Percentiles rank a stretch among this genome's conserved stretches.
These are phyloP conservation scores for Nicator chloris DNA, from an alignment of 2,113 vertebrate species.

Conservation along the genomic window DNA sequence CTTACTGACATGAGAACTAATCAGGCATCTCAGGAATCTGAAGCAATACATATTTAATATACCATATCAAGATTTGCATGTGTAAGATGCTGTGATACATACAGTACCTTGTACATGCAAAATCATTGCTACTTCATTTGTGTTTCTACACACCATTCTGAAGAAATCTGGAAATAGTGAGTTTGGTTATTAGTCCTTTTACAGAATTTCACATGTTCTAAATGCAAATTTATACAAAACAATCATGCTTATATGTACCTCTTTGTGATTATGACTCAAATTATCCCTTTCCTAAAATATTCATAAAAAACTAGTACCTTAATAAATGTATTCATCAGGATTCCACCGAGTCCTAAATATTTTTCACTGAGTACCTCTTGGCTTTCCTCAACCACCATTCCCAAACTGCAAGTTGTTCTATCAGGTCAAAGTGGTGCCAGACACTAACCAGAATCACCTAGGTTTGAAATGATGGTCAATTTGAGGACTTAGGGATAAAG, in stretches of 20 bases:
- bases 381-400: neutral
- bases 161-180: neutral
- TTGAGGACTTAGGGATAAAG: neutral
- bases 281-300: neutral
- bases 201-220: neutral
- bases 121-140: neutral
- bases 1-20: neutral
- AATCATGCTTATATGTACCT: neutral
- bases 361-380: neutral
- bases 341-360: neutral
- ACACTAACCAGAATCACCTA: neutral
- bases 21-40: neutral
- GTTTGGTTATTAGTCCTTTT: neutral
- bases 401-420: neutral
- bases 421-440: neutral
- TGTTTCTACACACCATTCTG: neutral
- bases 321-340: neutral
- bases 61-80: neutral
- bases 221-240: neutral
- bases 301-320: neutral
- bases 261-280: neutral
- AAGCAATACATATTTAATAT: neutral
- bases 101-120: neutral
- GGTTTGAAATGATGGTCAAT: neutral
- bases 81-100: neutral